Conservation (phyloP, 2,113 vertebrate genomes). For the Pelusios castaneus region DNA sequence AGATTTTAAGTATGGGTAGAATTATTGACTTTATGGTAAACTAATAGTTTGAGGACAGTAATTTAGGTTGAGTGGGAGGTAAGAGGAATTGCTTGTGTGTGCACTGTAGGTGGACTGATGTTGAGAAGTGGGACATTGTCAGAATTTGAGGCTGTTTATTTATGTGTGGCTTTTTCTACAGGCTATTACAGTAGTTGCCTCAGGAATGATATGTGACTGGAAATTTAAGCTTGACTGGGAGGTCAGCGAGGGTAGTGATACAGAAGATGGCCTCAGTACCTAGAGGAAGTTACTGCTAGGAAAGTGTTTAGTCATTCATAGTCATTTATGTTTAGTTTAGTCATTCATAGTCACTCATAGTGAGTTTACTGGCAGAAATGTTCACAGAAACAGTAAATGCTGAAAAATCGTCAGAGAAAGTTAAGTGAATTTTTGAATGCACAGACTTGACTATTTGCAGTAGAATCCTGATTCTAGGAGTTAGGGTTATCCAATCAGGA, state of each 20-base stretch:
- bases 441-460: no score
- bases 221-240: constrained; percentile 25
- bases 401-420: neutral
- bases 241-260: neutral
- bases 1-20: neutral
- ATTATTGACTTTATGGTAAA: neutral
- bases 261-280: neutral
- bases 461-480: no score
- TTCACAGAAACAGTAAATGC: neutral
- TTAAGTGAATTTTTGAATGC: no score
- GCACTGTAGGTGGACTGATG: neutral
- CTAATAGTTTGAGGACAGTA: neutral
- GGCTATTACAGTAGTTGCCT: neutral
- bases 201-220: neutral
- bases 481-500: neutral
- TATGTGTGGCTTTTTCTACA: constrained; percentile 6
- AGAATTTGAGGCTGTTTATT: neutral
- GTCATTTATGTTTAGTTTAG: no score
- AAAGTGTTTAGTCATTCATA: neutral
- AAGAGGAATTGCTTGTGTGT: neutral
- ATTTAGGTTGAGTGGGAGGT: neutral
- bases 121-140: constrained; percentile 6
- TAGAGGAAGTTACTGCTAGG: neutral
- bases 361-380: neutral
- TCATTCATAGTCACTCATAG: neutral